Conservation (phyloP, 2,113 vertebrate species). For the Eleginops maclovinus region DNA sequence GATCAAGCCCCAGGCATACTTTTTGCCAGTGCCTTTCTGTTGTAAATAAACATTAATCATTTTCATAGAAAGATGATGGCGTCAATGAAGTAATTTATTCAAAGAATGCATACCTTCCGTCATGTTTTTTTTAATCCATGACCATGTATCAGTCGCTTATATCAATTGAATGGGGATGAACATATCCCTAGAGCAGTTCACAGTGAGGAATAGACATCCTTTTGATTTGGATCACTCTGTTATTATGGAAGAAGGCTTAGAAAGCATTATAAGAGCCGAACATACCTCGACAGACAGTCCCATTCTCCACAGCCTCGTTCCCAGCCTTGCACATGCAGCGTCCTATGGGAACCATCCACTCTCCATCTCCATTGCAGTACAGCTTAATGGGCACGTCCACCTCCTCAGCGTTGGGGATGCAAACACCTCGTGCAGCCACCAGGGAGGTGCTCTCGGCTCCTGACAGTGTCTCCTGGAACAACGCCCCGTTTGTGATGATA, state of each 20-base stretch:
- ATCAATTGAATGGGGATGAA: constrained; percentile 27
- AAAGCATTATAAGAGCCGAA: constrained; percentile 13
- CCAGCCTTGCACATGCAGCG: constrained; percentile 97
- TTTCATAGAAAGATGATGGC: constrained; percentile 35
- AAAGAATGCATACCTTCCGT: constrained; percentile 22
- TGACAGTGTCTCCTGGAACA: constrained; percentile 95
- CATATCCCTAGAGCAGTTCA: neutral
- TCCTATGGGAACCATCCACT: constrained; percentile 98
- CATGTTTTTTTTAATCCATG: constrained; percentile 12
- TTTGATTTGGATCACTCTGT: constrained; percentile 26
- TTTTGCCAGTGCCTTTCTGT: constrained; percentile 1
- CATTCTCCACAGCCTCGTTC: constrained; percentile 93
- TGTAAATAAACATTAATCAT: constrained; percentile 14
- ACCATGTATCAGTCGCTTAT: constrained; percentile 13
- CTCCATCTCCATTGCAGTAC: constrained; percentile 97
- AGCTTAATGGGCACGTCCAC: constrained; percentile 98
- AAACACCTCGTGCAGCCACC: constrained; percentile 93
- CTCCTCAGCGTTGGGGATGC: constrained; percentile 94
- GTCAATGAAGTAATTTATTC: constrained; percentile 20
- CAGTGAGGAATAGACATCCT: constrained; percentile 2
- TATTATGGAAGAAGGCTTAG: constrained; percentile 30
- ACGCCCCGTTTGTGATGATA: constrained; percentile 91
- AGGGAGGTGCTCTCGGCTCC: constrained; percentile 97
- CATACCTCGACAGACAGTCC: constrained; percentile 95
- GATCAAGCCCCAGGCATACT: constrained; percentile 21